Conservation (phyloP, 2,113 vertebrate genomes). For the Chaenocephalus aceratus region DNA sequence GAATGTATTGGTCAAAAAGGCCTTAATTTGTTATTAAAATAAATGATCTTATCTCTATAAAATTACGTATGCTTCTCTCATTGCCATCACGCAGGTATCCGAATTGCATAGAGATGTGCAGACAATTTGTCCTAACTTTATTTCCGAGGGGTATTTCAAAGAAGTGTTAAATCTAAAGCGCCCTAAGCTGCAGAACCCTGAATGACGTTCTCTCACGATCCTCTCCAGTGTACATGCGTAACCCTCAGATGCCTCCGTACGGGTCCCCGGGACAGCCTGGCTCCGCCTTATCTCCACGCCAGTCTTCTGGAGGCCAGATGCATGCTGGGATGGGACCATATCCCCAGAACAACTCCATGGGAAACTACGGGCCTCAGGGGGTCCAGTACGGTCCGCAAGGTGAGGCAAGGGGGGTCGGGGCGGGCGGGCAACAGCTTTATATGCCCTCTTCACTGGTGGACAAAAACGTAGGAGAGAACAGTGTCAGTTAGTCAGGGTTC, state of each 20-base stretch:
- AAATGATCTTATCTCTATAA: too few relatives aligned
- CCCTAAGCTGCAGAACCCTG: too few relatives aligned
- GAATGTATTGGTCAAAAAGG: too few relatives aligned
- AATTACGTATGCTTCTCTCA: too few relatives aligned
- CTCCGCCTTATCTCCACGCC: slow-evolving; percentile 97
- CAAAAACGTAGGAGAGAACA: background rate
- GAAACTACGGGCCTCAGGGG: slow-evolving; percentile 93
- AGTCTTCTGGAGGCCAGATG: slow-evolving; percentile 95
- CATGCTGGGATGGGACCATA: slow-evolving; percentile 95
- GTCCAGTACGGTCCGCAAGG: slow-evolving; percentile 96
- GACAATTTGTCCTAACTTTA: too few relatives aligned
- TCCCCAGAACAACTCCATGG: slow-evolving; percentile 96
- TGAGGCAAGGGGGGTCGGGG: slow-evolving; percentile 63
- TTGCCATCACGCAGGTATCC: too few relatives aligned
- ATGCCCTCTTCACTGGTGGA: background rate
- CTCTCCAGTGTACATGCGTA: slow-evolving; percentile 93
- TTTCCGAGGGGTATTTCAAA: too few relatives aligned
- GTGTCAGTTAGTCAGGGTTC: background rate
- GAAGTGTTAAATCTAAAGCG: too few relatives aligned
- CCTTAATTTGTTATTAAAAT: too few relatives aligned
- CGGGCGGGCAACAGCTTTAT: background rate
- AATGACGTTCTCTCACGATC: background rate
- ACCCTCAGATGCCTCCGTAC: slow-evolving; percentile 95
- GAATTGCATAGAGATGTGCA: too few relatives aligned
- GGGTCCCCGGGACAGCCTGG: slow-evolving; percentile 93